Evolutionary conservation across 2,113 vertebrate species (phyloP), one percentile per base, ranked within the genome.

Genomic region (Micronycteris hirsuta): DNA sequence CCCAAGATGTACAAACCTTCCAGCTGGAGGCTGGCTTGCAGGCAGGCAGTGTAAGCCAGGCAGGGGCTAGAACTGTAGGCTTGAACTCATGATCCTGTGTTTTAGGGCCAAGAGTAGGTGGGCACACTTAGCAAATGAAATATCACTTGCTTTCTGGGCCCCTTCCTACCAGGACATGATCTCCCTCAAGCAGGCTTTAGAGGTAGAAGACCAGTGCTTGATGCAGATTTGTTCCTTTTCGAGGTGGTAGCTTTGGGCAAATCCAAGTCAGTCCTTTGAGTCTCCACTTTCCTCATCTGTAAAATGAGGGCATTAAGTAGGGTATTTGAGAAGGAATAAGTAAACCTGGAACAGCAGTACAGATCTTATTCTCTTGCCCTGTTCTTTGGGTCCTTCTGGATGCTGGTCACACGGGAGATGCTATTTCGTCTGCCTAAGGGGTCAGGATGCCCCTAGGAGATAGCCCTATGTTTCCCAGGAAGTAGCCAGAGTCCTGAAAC

Each of bases 91-190:
- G 71, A 82, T 54, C 68, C 15, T 58, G 4, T 90, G 49, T 58
- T 83, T 85, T 38, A 73, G 73, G 70, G 54, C 31, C 54, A 82
- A 87, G 49, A 67, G 28, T 89, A 67, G 49, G n/a, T 87, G 67
- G 58, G 14, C 47, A 47, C 38, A 82, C 67, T 94, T 84, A 92
- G 63, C 68, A 65, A 63, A 22, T 33, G 67, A 89, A 93, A 86
- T 90, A 49, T 95, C 45, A 94, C n/a, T 56, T 95, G 54, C 82
- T 73, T 93, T 71, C 52, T 93, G 67, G 67, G 28, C 38, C 67
- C 20, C 45, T 86, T 76, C n/a, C 81, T 78, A 43, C 36, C n/a
- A 88, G 92, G 61, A 86, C 17, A 5, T 68, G 10, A 68, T 85
- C 36, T 67, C 16, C 45, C 86, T 63, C 41, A 68, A 68, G 36